Evolutionary conservation across 2,888 invertebrate genomes (phyloP), one percentile per base, ranked within the genome.

Genomic region (Sinopyrophorus schimmeli): DNA sequence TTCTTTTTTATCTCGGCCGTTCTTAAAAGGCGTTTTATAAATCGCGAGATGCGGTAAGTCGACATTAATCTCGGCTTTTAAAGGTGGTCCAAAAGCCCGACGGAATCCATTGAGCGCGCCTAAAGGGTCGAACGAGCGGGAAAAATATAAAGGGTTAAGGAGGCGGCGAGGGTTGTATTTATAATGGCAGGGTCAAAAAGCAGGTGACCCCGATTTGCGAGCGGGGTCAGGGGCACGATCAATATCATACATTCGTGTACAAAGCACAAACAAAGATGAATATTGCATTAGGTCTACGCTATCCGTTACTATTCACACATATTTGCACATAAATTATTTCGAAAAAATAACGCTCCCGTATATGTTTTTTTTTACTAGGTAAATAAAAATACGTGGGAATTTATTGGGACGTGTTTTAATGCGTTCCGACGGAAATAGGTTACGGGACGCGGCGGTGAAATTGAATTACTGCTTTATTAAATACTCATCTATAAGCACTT

Each of bases 171-270:
- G 46, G 42, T 26, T 44, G 47, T 53, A 53, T 49, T 57, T 55
- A 56, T 56, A 56, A 53, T 52, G 37, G 47, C 24, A 17, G 57
- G 55, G 57, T 49, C 55, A 55, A 54, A 55, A 54, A 54, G 58
- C 56, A 47, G 41, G 51, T 57, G 55, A 59, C 59, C 58, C 59
- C 53, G 55, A 53, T 58, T 48, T 21, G 39, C 30, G 39, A 41
- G 50, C 56, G 53, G 57, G 57, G 57, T 57, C 57, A 59, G 55
- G 57, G 55, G 50, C 50, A 47, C 52, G 59, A 57, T 59, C 59
- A 52, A 59, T 58, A 56, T 37, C 48, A 41, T 48, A 47, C 46
- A 48, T 47, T 35, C 48, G 41, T 48, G 47, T 49, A 24, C 41
- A 26, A 30, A 41, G 30, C 28, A 26, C 30, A 28, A 46, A 38